Evolutionary conservation across 2,113 vertebrate species (phyloP).

Genomic region (Pseudorectes ferrugineus): DNA sequence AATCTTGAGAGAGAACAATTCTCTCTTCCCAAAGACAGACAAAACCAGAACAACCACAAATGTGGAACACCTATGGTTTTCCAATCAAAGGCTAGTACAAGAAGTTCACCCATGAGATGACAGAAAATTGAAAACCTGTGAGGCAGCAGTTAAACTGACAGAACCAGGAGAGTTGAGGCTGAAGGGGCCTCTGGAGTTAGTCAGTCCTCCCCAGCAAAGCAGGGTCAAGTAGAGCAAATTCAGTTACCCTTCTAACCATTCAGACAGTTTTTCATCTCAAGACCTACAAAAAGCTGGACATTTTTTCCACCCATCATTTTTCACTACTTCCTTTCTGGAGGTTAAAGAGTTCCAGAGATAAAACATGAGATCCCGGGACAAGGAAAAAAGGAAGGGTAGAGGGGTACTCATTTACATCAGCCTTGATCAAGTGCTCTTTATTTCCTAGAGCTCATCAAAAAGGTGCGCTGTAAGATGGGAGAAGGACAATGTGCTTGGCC

Average conservation of each 20-base stretch:
- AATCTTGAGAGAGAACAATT: background rate
- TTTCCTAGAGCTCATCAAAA: background rate
- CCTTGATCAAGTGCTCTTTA: background rate
- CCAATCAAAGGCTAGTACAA: background rate
- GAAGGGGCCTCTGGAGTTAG: background rate
- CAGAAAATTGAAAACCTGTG: background rate
- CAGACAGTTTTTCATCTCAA: background rate
- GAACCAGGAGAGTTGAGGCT: background rate
- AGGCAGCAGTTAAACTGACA: background rate
- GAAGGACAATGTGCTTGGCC: background rate
- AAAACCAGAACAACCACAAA: background rate
- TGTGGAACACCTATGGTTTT: background rate
- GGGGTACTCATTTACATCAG: background rate
- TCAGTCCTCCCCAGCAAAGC: background rate
- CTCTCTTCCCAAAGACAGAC: background rate
- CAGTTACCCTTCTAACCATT: background rate
- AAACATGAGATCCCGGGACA: background rate
- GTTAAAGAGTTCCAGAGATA: background rate
- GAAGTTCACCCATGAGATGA: background rate
- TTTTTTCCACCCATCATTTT: background rate
- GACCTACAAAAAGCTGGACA: background rate
- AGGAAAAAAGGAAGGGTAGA: background rate
- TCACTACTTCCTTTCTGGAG: background rate
- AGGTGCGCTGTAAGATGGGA: background rate
- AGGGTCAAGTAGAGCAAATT: background rate